phyloP scores from a whole-genome alignment of 2,113 vertebrate genomes.

The Pelecanus crispus region DNA sequence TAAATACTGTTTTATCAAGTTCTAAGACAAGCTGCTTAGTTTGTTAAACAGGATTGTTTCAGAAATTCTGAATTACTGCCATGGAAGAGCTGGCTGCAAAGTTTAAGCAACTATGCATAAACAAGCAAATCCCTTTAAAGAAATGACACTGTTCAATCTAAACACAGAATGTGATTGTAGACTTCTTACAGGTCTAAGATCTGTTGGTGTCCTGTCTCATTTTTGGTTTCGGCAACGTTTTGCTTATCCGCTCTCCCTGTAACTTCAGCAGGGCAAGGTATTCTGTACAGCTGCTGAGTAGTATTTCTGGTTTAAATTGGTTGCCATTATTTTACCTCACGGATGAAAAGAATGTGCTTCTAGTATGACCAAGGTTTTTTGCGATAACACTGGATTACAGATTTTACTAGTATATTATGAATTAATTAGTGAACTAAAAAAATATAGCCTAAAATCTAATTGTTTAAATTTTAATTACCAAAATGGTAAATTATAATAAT shows the following conservation, averaged over 20 bases:
- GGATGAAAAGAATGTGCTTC: not conserved
- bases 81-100: not conserved
- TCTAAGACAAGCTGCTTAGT: not conserved
- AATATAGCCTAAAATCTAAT: not conserved
- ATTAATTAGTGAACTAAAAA: not conserved
- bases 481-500: not conserved
- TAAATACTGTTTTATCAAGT: not conserved
- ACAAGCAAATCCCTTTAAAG: not conserved
- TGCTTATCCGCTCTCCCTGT: not conserved
- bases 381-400: not conserved
- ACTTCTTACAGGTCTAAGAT: not conserved
- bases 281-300: not conserved
- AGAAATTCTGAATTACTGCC: not conserved
- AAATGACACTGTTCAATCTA: not conserved
- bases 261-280: not conserved
- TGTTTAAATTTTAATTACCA: not conserved
- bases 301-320: not conserved
- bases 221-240: not conserved
- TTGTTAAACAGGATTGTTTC: not conserved
- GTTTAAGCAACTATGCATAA: not conserved
- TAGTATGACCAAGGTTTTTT: not conserved
- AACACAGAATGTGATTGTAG: not conserved
- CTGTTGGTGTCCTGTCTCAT: not conserved
- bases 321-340: not conserved
- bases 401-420: not conserved